These are phyloP conservation scores for Mycteria americana DNA, from an alignment of 2,797 vertebrate genomes.

Conservation along the genomic window DNA sequence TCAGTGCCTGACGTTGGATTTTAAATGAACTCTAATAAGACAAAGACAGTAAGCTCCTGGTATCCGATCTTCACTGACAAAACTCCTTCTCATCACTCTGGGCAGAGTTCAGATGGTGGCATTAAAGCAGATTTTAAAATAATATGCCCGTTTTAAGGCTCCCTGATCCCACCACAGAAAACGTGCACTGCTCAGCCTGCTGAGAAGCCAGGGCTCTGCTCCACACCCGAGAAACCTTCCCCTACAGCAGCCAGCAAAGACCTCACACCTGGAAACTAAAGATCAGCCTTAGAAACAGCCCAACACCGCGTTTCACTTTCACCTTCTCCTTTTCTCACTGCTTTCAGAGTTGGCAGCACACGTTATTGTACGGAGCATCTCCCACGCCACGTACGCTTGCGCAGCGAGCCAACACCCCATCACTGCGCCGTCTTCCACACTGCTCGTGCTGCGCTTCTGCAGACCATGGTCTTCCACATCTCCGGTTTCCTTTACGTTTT, in stretches of 20 bases:
- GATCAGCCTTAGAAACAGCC: neutral
- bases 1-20: neutral
- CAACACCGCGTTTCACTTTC: fast-evolving
- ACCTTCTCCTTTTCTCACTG: neutral
- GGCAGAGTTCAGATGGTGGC: neutral
- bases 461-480: neutral
- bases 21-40: neutral
- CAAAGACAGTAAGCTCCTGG: neutral
- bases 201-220: neutral
- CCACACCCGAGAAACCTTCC: no score
- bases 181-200: neutral
- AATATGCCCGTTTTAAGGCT: neutral
- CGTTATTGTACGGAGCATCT: fast-evolving
- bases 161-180: neutral
- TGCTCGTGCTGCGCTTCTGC: neutral
- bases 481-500: neutral
- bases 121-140: neutral
- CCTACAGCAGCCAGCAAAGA: neutral
- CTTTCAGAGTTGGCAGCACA: neutral
- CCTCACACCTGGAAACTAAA: neutral
- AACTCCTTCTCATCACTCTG: neutral
- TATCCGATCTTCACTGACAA: neutral
- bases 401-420: neutral
- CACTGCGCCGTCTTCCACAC: fast-evolving
- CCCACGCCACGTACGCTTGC: fast-evolving